Conservation (phyloP, 2,888 invertebrate genomes). For the Latheticus oryzae region DNA sequence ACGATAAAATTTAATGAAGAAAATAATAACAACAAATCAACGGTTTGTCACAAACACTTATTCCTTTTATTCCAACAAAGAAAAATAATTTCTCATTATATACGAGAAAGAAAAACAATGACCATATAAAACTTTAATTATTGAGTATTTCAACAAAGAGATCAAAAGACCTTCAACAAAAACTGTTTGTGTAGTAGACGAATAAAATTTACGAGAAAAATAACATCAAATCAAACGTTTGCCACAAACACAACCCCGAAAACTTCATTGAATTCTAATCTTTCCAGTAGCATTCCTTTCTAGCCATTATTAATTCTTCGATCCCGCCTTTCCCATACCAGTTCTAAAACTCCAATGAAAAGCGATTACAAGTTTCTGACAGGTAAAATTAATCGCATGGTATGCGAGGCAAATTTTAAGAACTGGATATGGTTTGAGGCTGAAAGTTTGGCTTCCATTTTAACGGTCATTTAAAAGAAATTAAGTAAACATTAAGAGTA, state of each 20-base stretch:
- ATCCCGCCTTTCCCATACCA: conserved; percentile 33
- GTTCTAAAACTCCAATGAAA: conserved; percentile 44
- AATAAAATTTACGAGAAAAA: conserved; percentile 8
- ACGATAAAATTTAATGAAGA: too few relatives aligned
- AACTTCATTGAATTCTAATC: conserved; percentile 10
- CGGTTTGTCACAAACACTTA: too few relatives aligned
- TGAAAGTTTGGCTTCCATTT: conserved; percentile 31
- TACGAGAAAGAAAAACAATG: too few relatives aligned
- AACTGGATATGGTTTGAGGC: conserved; percentile 22
- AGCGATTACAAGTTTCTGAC: conserved; percentile 52
- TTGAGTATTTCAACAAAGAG: too few relatives aligned
- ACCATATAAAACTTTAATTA: too few relatives aligned
- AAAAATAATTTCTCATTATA: too few relatives aligned
- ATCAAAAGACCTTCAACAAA: too few relatives aligned
- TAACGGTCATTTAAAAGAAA: conserved; percentile 27
- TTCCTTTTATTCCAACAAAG: too few relatives aligned
- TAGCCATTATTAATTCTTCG: conserved; percentile 44
- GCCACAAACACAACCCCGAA: background rate
- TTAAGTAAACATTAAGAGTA: conserved; percentile 17
- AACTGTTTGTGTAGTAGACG: background rate
- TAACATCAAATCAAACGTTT: conserved; percentile 7
- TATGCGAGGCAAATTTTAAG: conserved; percentile 24
- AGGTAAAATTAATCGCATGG: conserved; percentile 51
- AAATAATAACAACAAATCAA: too few relatives aligned
- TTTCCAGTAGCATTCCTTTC: conserved; percentile 14